phyloP scores from a whole-genome alignment of 2,797 vertebrate species.

The Meriones psammophilus region DNA sequence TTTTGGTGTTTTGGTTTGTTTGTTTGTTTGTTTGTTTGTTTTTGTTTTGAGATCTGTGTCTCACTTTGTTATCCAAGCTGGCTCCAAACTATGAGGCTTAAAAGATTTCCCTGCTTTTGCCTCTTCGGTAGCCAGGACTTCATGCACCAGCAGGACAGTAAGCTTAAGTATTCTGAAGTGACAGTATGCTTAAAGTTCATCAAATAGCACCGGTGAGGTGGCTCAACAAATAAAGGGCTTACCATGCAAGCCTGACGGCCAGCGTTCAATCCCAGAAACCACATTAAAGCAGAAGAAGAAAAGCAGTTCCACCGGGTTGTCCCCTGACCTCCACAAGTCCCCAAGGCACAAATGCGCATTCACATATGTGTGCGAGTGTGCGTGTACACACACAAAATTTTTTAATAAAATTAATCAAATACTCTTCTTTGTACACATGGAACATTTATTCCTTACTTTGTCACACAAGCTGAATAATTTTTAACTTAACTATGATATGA shows the following conservation, averaged over 20 bases:
- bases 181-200: neutral
- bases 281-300: neutral
- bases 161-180: neutral
- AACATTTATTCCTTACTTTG: conserved; percentile 10
- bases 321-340: neutral
- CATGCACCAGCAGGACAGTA: neutral
- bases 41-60: neutral
- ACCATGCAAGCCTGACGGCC: neutral
- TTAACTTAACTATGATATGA: neutral
- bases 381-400: too few relatives aligned
- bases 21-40: neutral
- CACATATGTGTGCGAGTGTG: neutral
- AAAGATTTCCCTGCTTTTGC: neutral
- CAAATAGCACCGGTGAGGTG: neutral
- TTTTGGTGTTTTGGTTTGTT: neutral
- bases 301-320: neutral
- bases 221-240: too few relatives aligned
- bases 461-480: neutral
- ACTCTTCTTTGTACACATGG: neutral
- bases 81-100: neutral
- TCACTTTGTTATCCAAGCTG: neutral
- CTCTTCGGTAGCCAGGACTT: too few relatives aligned
- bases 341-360: too few relatives aligned
- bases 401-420: neutral
- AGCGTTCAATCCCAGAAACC: neutral